Conservation (phyloP, 2,888 invertebrate genomes). For the Unio delphinus region DNA sequence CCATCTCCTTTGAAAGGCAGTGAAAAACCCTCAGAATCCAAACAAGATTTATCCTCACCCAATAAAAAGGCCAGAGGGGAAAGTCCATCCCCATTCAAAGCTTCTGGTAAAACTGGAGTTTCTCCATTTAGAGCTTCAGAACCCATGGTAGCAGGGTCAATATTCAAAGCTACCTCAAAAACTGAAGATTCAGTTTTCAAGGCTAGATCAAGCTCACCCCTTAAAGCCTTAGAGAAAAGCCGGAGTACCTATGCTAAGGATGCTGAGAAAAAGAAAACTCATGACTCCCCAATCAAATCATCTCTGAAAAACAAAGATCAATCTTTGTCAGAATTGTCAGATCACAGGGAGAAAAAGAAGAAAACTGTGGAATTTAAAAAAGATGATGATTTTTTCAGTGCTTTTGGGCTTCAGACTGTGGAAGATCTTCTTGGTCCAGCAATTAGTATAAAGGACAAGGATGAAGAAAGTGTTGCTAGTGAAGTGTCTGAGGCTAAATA, state of each 20-base stretch:
- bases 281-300: conserved; percentile 25
- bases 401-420: conserved; percentile 62
- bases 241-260: conserved; percentile 10
- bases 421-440: conserved; percentile 58
- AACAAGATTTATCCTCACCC: conserved; percentile 2
- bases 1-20: not conserved
- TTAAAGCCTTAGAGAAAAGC: conserved; percentile 3
- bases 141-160: conserved; percentile 8
- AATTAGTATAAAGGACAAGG: conserved; percentile 31
- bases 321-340: conserved; percentile 18
- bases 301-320: conserved; percentile 15
- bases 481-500: conserved; percentile 39
- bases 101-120: not conserved
- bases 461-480: conserved; percentile 33
- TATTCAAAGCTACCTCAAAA: conserved; percentile 18
- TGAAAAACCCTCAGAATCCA: conserved; percentile 23
- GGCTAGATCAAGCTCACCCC: conserved; percentile 2
- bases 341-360: conserved; percentile 18
- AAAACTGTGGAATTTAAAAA: conserved; percentile 20
- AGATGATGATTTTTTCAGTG: conserved; percentile 42
- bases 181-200: conserved; percentile 30
- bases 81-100: conserved; percentile 15
- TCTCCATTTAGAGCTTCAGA: conserved; percentile 15
- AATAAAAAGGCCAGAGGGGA: not conserved
- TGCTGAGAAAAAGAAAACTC: conserved; percentile 7